Base-by-base conservation (phyloP, 2,797 vertebrate genomes). In the Pangasius sanitwongsei region DNA sequence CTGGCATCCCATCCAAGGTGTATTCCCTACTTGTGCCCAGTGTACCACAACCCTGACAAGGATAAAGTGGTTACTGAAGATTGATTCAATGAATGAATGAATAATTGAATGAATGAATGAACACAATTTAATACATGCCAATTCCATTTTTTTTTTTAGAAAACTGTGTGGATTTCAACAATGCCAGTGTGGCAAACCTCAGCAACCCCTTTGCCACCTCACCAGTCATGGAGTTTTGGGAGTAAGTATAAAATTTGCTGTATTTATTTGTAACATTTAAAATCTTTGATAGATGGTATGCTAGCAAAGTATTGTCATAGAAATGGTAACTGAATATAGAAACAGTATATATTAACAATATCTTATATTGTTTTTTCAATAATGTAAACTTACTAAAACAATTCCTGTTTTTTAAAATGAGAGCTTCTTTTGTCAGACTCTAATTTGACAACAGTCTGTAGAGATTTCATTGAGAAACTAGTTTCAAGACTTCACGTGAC, bases 191-290 rank as follows among this genome's bases (percentile, higher is more conserved):
- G 92, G 98, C 96, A 95, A 99, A 99, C 96, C 96, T 97, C 94
- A 99, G 96, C 90, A 96, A 97, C 92, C 95, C 96, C 90, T 99
- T 98, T 13, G 96, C 97, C 86, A 98, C 98, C 61, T 99, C 98
- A 91, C 98, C 99, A 2, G 98, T 99, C 92, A 99, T 99, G 92
- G 99, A 99, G 93, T 99, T 99, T 93, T 99, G 99, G 99, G 99
- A 99, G 99, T 99, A 95, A 99, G 99, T 99, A 95, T 83, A 85
- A 44, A 31, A 48, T 44, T 83, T 48, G 3, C 15, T 83, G 41
- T 74, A 78, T 82, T 85, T 5, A 84, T 61, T 28, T 59, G 3
- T 9, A 55, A 53, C 50, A 41, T 81, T 34, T 37, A 37, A 7
- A 61, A 44, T n/a, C 15, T 65, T 18, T 28, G 37, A 48, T n/a